Evolutionary conservation across 2,797 vertebrate species (phyloP), one percentile per base, ranked within the genome.

Genomic region (Holocentrus rufus): DNA sequence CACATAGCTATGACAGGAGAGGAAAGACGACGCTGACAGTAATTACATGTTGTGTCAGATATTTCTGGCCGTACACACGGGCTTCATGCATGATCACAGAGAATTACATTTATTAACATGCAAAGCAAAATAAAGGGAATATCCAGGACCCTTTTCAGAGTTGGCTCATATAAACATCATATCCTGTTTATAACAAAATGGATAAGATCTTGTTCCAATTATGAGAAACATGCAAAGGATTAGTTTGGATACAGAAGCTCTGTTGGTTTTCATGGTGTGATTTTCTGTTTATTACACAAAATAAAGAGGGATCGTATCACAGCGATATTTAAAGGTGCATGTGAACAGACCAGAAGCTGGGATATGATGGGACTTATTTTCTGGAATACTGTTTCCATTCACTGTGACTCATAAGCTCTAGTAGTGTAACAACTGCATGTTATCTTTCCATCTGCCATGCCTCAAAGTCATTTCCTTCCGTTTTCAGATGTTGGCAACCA

Each of bases 401-500:
- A 55, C 36, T 50, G 20, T n/a, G 36, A 31, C 49, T 71, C 74
- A 50, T 83, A 83, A 81, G 76, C n/a, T n/a, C n/a, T 86, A 79
- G n/a, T 44, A 55, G 0, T 10, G 25, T 30, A 22, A 66, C 74
- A 85, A 84, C 80, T 31, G 72, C 62, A 84, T 15, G 47, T 74
- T 86, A 1, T 74, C 74, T 66, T 63, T 74, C 68, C 85, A 72
- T 72, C 55, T 6, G 15, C 25, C 15, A 0, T 68, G 74, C 77
- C 81, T 76, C 15, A 27, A 23, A 82, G 81, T 72, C 68, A 57
- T 54, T 63, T 54, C 23, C 10, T 46, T 56, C 23, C 6, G 55
- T 72, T 69, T 61, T 49, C 85, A 88, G 82, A 85, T 88, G 82
- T 84, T 86, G 59, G n/a, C n/a, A n/a, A n/a, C n/a, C n/a, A n/a